Conservation (phyloP, 2,888 invertebrate species). For the Phytoseiulus persimilis region DNA sequence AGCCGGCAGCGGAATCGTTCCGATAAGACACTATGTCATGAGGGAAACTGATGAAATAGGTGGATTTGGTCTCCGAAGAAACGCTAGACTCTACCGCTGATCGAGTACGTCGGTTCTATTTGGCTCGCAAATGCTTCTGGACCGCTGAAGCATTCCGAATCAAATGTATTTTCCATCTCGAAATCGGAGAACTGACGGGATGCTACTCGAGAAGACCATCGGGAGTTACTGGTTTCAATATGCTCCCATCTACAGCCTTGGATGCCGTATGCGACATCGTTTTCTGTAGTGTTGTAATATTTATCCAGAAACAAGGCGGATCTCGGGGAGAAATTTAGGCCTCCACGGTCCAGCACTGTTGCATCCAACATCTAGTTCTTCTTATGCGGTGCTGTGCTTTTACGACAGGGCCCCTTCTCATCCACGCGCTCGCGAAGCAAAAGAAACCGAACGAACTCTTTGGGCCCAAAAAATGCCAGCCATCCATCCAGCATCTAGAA, state of each 20-base stretch:
- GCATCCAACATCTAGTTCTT: neutral
- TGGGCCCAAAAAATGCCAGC: neutral
- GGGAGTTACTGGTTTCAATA: no score
- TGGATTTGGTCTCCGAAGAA: no score
- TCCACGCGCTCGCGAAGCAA: neutral
- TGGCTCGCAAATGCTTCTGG: no score
- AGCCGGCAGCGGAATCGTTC: no score
- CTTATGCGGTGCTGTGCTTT: neutral
- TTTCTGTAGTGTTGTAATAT: neutral
- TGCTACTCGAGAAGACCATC: no score
- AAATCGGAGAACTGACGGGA: no score
- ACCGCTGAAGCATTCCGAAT: no score
- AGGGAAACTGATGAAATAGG: no score
- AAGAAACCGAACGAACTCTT: neutral
- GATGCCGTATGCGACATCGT: neutral
- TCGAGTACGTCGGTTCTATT: no score
- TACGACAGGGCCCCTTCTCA: neutral
- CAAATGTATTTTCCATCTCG: no score
- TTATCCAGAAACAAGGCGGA: constrained; percentile 5
- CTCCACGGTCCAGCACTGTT: neutral
- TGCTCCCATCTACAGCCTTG: neutral
- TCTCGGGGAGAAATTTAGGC: neutral
- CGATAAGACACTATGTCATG: no score
- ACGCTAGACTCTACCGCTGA: no score
- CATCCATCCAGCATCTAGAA: neutral